These are phyloP conservation scores for Notothenia rossii DNA, from an alignment of 2,113 vertebrate species.

Conservation along the genomic window DNA sequence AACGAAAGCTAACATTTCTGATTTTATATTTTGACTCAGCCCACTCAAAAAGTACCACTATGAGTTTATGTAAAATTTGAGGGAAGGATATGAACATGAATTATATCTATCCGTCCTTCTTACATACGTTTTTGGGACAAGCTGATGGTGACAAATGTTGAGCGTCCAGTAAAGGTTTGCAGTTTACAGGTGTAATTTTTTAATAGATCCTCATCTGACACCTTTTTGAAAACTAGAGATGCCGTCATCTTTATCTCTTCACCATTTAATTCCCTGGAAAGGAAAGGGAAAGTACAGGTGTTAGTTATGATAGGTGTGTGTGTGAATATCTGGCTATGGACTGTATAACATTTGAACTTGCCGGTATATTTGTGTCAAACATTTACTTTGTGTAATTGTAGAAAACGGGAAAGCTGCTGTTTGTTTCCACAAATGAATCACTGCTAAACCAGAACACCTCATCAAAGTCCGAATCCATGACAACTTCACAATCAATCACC, in stretches of 20 bases:
- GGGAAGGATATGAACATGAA: not conserved
- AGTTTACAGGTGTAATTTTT: constrained; percentile 60
- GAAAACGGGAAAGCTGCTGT: no score
- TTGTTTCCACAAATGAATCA: rapidly evolving
- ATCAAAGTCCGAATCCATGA: not conserved
- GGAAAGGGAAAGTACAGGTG: not conserved
- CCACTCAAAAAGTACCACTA: not conserved
- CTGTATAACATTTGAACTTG: not conserved
- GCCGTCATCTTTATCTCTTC: not conserved
- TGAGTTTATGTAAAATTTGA: not conserved
- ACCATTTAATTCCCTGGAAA: not conserved
- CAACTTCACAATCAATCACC: constrained; percentile 54
- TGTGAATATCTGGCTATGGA: not conserved
- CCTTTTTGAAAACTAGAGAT: constrained; percentile 53
- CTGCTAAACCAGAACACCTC: constrained; percentile 46
- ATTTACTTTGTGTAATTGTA: no score
- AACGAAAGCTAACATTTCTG: not conserved
- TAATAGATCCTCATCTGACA: constrained; percentile 47
- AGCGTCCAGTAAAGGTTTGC: rapidly evolving
- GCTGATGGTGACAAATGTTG: constrained; percentile 38
- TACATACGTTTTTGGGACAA: constrained; percentile 39
- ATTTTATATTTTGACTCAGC: not conserved
- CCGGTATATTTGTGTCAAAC: not conserved
- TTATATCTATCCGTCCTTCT: not conserved
- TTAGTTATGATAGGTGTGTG: not conserved